A percentile compares a stretch with the other conserved stretches of the same genome.
Evolutionary conservation across 2,113 vertebrate species (phyloP).

Genomic region (Bagarius yarrelli): DNA sequence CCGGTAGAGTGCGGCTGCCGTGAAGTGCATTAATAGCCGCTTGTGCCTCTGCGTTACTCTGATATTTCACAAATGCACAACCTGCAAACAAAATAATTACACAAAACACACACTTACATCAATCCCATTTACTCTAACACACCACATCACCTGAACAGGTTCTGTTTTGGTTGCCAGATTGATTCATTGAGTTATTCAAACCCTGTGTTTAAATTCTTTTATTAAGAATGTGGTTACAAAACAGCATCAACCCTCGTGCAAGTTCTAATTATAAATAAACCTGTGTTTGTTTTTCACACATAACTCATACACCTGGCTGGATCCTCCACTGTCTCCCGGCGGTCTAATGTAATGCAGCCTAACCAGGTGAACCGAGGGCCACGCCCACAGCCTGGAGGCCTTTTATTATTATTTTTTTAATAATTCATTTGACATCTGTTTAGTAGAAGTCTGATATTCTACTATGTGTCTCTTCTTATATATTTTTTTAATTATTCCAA

Average conservation of each 20-base stretch:
- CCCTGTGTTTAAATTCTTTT: not conserved
- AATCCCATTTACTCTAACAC: not conserved
- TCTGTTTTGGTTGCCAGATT: not conserved
- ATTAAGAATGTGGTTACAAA: not conserved
- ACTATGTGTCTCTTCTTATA: too few species aligned
- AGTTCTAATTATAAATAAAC: not conserved
- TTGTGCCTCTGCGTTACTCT: conserved; percentile 75
- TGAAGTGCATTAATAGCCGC: conserved; percentile 74
- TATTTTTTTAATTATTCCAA: not conserved
- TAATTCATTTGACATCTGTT: too few species aligned
- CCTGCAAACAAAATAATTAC: conserved; percentile 60
- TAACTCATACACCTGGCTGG: too few species aligned
- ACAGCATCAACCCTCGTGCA: not conserved
- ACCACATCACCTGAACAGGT: not conserved
- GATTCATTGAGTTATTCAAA: not conserved
- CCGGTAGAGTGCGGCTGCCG: conserved; percentile 75
- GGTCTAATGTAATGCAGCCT: too few species aligned
- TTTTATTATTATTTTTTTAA: too few species aligned
- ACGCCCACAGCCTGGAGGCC: too few species aligned
- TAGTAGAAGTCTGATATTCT: too few species aligned
- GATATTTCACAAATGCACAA: conserved; percentile 77
- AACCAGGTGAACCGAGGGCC: too few species aligned
- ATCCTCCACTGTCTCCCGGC: too few species aligned
- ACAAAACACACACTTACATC: conserved; percentile 13
- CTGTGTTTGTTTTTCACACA: not conserved